Conservation (phyloP, 2,797 vertebrate species). For the Sitta carolinensis region DNA sequence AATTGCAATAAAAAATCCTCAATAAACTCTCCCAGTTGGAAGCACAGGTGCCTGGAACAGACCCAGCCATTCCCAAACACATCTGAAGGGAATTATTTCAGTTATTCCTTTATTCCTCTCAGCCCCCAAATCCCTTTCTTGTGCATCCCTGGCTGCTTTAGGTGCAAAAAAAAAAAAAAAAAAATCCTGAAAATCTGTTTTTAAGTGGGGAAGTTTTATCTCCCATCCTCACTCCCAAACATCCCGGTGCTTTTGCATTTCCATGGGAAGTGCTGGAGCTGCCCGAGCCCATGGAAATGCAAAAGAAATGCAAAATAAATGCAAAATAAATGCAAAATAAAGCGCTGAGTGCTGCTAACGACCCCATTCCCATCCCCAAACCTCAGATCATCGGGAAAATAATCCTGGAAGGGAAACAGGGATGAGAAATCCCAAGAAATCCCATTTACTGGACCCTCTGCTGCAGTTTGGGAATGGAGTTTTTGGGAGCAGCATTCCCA, state of each 20-base stretch:
- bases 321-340: not conserved
- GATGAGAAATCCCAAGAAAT: not conserved
- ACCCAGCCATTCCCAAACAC: not conserved
- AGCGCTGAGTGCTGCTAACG: not conserved
- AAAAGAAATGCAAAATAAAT: not conserved
- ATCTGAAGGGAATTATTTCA: not conserved
- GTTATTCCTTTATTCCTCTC: not conserved
- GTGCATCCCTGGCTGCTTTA: not conserved
- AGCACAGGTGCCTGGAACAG: conserved; percentile 1
- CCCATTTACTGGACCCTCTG: not conserved
- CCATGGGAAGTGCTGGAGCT: not conserved
- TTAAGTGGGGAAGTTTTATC: not conserved
- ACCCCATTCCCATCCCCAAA: not conserved
- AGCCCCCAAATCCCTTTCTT: not conserved
- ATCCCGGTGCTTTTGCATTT: not conserved
- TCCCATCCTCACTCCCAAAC: not conserved
- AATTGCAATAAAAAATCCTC: not conserved
- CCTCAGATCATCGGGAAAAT: not conserved
- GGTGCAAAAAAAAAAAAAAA: not conserved
- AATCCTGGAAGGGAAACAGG: not conserved
- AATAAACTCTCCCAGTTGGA: not conserved
- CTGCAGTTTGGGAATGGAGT: not conserved
- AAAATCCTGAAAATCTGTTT: not conserved
- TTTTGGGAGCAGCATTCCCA: not conserved
- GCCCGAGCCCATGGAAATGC: not conserved